Percentiles rank a stretch among this genome's conserved stretches.
phyloP scores from a whole-genome alignment of 2,888 invertebrate species.

The Melinopterus prodromus region DNA sequence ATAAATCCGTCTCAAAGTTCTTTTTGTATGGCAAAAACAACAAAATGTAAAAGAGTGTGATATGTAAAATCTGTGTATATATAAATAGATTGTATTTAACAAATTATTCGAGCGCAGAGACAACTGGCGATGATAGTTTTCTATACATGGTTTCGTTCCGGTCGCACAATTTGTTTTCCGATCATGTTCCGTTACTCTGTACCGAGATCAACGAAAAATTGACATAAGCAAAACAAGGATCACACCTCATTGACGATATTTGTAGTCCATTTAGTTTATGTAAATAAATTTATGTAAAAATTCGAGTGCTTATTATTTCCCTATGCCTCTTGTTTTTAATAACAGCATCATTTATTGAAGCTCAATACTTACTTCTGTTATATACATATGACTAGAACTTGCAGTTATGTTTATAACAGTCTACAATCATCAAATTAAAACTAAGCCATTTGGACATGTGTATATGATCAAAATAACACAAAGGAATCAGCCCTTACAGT shows the following conservation, averaged over 20 bases:
- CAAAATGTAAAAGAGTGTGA: constrained; percentile 35
- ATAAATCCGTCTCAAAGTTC: neutral
- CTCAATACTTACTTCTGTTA: no score
- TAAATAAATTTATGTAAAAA: constrained; percentile 38
- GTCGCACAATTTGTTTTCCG: constrained; percentile 19
- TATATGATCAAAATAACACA: no score
- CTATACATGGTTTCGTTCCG: neutral
- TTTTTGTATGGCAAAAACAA: constrained; percentile 11
- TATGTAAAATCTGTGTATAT: constrained; percentile 36
- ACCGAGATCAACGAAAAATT: constrained; percentile 14
- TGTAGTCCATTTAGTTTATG: constrained; percentile 38
- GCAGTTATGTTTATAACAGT: neutral
- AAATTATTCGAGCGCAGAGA: constrained; percentile 4
- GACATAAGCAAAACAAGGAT: constrained; percentile 16
- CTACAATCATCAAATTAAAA: no score
- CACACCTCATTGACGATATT: constrained; percentile 34
- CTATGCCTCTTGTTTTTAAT: constrained; percentile 7
- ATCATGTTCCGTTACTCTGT: constrained; percentile 13
- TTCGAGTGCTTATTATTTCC: no score
- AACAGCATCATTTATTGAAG: neutral
- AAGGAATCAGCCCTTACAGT: no score
- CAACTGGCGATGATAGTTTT: neutral
- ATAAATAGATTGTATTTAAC: constrained; percentile 34
- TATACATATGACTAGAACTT: neutral
- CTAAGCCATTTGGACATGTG: no score